Percentiles rank a stretch among this genome's conserved stretches.
These are phyloP conservation scores for Bombus vancouverensis DNA, from an alignment of 1,140 invertebrate genomes.

Conservation along the genomic window DNA sequence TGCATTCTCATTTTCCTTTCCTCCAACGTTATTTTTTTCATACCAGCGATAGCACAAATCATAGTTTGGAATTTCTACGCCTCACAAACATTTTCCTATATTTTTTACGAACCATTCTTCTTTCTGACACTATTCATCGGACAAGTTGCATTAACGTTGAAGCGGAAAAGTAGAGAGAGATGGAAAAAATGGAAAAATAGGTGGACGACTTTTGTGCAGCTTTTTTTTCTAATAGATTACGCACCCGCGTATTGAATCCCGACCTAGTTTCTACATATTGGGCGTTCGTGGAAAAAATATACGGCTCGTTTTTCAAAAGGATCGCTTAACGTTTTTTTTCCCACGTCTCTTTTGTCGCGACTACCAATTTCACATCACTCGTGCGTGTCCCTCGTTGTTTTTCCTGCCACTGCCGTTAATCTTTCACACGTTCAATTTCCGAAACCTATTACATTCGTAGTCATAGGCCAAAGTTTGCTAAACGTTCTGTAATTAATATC, in stretches of 20 bases:
- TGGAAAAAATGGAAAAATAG: background rate
- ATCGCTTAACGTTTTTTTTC: slow-evolving; percentile 9
- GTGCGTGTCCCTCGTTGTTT: background rate
- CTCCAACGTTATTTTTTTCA: background rate
- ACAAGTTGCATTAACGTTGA: background rate
- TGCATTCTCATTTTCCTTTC: background rate
- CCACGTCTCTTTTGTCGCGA: background rate
- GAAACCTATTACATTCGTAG: background rate
- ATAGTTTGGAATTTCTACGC: background rate
- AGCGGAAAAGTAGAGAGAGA: background rate
- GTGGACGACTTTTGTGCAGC: background rate
- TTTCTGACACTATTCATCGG: background rate
- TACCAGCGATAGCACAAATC: background rate
- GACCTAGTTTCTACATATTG: slow-evolving; percentile 7
- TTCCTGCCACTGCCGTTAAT: background rate
- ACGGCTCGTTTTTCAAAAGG: slow-evolving; percentile 9
- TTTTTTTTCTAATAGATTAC: background rate
- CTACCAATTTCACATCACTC: background rate
- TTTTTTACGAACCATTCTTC: background rate
- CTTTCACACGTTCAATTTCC: slow-evolving; percentile 2
- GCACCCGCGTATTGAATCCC: background rate
- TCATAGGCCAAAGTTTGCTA: background rate
- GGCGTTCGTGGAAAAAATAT: background rate
- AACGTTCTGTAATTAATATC: background rate
- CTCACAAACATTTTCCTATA: background rate